Conservation (phyloP, 2,888 invertebrate species). For the Cataglyphis altisquamis region DNA sequence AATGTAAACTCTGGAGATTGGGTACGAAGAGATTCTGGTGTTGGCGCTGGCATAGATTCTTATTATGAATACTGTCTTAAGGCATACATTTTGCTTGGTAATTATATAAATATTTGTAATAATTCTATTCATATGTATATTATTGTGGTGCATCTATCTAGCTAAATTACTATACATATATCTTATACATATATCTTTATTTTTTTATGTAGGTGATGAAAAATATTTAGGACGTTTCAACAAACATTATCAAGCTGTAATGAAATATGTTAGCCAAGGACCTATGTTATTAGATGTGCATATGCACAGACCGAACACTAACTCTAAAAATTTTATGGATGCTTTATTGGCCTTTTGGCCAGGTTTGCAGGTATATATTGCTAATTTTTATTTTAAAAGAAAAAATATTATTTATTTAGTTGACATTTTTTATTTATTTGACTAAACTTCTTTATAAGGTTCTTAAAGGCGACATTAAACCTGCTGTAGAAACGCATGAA, state of each 20-base stretch:
- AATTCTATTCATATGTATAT: neutral
- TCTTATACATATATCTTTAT: no score
- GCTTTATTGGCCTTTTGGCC: slow-evolving; percentile 99
- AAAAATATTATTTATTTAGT: neutral
- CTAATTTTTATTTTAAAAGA: slow-evolving; percentile 31
- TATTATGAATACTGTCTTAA: slow-evolving; percentile 99
- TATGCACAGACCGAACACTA: slow-evolving; percentile 98
- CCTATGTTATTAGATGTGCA: slow-evolving; percentile 98
- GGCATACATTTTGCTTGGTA: slow-evolving; percentile 96
- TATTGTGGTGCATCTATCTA: neutral
- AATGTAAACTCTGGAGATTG: slow-evolving; percentile 99
- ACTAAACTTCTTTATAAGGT: slow-evolving; percentile 86
- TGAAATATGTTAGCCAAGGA: slow-evolving; percentile 98
- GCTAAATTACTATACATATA: neutral
- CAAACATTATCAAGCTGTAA: slow-evolving; percentile 97
- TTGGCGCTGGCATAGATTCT: slow-evolving; percentile 99
- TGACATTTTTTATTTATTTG: slow-evolving; percentile 22
- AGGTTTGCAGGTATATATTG: slow-evolving; percentile 92
- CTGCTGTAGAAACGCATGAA: slow-evolving; percentile 99
- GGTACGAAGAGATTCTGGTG: slow-evolving; percentile 98
- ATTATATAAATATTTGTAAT: slow-evolving; percentile 45
- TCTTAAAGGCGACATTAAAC: slow-evolving; percentile 95
- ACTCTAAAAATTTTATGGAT: slow-evolving; percentile 99
- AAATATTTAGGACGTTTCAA: slow-evolving; percentile 97
- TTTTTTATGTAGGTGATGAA: slow-evolving; percentile 89